Conservation (phyloP, 2,113 vertebrate genomes). For the Bombycilla garrulus region DNA sequence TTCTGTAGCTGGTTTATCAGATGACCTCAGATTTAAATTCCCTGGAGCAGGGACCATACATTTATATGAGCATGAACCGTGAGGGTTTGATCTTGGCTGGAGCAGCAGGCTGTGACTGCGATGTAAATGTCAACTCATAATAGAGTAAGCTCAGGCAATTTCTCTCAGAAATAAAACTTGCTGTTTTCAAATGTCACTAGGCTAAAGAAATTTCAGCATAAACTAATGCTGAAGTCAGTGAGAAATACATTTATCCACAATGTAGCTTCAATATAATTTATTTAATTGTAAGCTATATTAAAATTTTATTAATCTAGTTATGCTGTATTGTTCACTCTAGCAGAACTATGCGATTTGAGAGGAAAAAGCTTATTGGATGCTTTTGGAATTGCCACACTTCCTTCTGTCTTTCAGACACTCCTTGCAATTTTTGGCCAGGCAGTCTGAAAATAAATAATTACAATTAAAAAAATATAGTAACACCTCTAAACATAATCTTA, state of each 20-base stretch:
- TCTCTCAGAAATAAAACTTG: conserved; percentile 52
- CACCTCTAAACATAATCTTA: background rate
- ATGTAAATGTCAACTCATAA: conserved; percentile 64
- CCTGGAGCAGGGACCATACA: conserved; percentile 16
- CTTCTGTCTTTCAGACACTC: background rate
- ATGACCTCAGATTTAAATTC: conserved; percentile 46
- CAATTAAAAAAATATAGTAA: background rate
- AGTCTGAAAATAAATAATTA: background rate
- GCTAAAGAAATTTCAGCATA: conserved; percentile 41
- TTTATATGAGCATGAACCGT: conserved; percentile 23
- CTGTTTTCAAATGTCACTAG: conserved; percentile 52
- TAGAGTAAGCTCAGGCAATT: conserved; percentile 47
- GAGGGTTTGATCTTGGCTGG: conserved; percentile 46
- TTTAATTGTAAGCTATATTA: conserved; percentile 16
- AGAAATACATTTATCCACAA: conserved; percentile 9
- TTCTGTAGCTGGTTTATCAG: conserved; percentile 35
- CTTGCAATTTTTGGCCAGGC: background rate
- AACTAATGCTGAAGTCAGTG: background rate
- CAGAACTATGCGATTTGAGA: background rate
- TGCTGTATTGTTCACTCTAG: background rate
- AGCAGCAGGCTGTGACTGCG: conserved; percentile 35
- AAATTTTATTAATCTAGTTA: background rate
- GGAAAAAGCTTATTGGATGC: background rate
- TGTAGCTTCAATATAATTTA: background rate
- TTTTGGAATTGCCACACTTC: background rate